phyloP scores from a whole-genome alignment of 1,140 invertebrate species.

The Temnothorax nylanderi region DNA sequence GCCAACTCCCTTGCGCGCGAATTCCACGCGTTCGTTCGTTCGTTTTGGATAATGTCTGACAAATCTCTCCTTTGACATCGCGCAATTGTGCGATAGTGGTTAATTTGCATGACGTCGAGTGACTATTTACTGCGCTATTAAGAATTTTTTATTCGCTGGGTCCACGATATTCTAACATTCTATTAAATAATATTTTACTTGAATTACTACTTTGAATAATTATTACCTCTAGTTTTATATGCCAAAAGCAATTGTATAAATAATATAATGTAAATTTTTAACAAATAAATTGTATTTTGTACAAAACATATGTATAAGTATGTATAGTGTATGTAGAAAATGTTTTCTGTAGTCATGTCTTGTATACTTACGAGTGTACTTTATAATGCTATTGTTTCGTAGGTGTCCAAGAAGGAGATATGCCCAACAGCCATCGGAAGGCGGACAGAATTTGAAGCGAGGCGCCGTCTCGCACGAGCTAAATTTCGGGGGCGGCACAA shows the following conservation, averaged over 20 bases:
- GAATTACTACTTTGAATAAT: background rate
- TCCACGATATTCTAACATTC: background rate
- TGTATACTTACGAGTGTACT: background rate
- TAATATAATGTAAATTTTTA: background rate
- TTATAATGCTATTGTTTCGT: background rate
- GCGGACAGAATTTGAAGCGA: constrained; percentile 33
- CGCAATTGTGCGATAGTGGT: background rate
- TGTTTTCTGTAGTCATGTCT: background rate
- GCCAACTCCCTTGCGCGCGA: constrained; percentile 65
- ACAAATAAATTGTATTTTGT: background rate
- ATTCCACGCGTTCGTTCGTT: constrained; percentile 79
- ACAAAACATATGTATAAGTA: background rate
- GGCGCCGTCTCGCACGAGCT: constrained; percentile 19
- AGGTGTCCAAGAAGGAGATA: background rate
- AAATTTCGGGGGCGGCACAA: constrained; percentile 54
- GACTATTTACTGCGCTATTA: background rate
- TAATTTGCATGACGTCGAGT: background rate
- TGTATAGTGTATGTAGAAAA: background rate
- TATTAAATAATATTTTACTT: background rate
- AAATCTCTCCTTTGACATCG: constrained; percentile 66
- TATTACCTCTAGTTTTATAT: background rate
- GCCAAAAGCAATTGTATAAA: background rate
- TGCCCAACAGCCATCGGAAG: constrained; percentile 26
- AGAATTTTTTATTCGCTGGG: background rate
- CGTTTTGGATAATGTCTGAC: constrained; percentile 71